These are phyloP conservation scores for Protonemura montana DNA, from an alignment of 2,888 invertebrate genomes.

Conservation along the genomic window DNA sequence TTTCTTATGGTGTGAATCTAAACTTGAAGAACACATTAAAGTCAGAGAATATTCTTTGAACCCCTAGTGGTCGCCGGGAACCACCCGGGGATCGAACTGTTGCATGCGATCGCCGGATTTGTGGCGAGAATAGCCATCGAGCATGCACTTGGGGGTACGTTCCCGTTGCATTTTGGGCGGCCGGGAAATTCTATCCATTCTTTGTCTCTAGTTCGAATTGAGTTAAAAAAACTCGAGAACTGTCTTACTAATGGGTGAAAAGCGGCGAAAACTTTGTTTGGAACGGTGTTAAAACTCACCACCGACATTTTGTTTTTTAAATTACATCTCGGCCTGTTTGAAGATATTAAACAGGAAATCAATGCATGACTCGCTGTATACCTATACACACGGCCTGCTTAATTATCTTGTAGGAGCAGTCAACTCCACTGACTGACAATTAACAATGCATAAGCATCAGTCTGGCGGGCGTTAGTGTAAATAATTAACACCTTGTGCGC, in stretches of 20 bases:
- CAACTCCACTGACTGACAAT: background rate
- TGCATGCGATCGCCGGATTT: background rate
- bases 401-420: background rate
- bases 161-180: background rate
- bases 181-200: background rate
- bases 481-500: background rate
- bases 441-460: constrained; percentile 3
- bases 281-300: background rate
- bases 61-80: background rate
- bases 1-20: no score
- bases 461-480: background rate
- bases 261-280: background rate
- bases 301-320: no score
- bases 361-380: background rate
- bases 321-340: background rate
- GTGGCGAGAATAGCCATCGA: background rate
- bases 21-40: no score
- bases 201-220: background rate
- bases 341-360: background rate
- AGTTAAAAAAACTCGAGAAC: no score
- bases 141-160: background rate
- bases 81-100: background rate
- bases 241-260: background rate
- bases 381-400: background rate
- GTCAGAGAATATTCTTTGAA: no score